Base-by-base conservation (phyloP, 2,888 invertebrate species). In the Acholoe squamosa region DNA sequence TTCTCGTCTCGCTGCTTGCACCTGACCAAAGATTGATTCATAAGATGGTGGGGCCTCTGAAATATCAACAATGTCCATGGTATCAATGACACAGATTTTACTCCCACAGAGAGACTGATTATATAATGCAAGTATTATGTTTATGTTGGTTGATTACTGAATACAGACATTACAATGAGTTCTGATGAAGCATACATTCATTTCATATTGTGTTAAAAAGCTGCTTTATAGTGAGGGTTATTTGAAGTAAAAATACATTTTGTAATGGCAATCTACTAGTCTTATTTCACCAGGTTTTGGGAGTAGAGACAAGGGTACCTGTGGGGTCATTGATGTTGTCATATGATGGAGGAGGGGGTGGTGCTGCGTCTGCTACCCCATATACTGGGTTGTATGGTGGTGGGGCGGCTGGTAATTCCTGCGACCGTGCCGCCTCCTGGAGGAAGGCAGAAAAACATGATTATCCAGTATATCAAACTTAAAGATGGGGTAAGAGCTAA, bases 11-110 rank as follows among this genome's bases (percentile, higher is more conserved):
- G 97, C 97, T 94, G 97, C 97, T 93, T 97, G 96, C 90, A 97
- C 97, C 93, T 97, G 96, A 25, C 97, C 97, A 95, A 97, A 97
- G 33, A 97, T 94, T 0, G 97, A 97, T 93, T 97, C 97, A 93
- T 97, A 97, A 0, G 97, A 97, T 12, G 97, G 97, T 1, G 97
- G 97, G 67, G 97, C 97, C 92, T 93, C 94, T 91, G 92, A 51
- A 90, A 90, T 33, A 86, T 19, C 10, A 10, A 84, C n/a, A 80
- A 80, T 31, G 12, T 80, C n/a, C n/a, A n/a, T n/a, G n/a, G n/a
- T n/a, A n/a, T n/a, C n/a, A n/a, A n/a, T n/a, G n/a, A n/a, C n/a
- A n/a, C n/a, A n/a, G n/a, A n/a, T n/a, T n/a, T n/a, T n/a, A n/a
- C n/a, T n/a, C n/a, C n/a, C n/a, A n/a, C n/a, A n/a, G n/a, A n/a